A percentile compares a stretch with the other conserved stretches of the same genome.
Conservation (phyloP, 2,113 vertebrate genomes). For the Paramisgurnus dabryanus region DNA sequence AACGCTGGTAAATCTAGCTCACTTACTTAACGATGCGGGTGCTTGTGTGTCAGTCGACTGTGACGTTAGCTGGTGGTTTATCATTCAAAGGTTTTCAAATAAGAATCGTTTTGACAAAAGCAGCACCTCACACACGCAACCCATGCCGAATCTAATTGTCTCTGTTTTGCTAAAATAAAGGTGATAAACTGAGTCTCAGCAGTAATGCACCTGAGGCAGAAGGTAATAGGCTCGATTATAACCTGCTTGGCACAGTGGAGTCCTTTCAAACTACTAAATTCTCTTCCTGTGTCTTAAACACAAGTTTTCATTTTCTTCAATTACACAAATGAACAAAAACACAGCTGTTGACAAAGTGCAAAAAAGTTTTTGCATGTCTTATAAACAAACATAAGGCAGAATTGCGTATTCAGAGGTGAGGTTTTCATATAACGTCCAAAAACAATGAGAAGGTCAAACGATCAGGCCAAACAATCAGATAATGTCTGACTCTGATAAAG, state of each 20-base stretch:
- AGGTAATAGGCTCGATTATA: conserved; percentile 25
- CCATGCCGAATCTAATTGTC: conserved; percentile 3
- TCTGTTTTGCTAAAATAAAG: conserved; percentile 15
- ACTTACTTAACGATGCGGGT: conserved; percentile 5
- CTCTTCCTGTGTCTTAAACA: not conserved
- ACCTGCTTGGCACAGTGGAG: not conserved
- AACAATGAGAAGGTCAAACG: too few species aligned
- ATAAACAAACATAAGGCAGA: too few species aligned
- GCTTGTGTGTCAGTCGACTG: not conserved
- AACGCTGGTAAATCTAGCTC: conserved; percentile 7
- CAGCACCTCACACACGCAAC: not conserved
- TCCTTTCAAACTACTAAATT: not conserved
- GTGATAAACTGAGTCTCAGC: not conserved
- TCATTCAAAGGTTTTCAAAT: not conserved
- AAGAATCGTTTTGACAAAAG: not conserved
- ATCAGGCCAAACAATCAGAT: too few species aligned
- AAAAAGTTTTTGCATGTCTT: not conserved
- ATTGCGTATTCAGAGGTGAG: too few species aligned
- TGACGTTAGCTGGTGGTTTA: not conserved
- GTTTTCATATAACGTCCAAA: too few species aligned
- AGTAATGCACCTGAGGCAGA: not conserved
- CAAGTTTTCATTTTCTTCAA: not conserved
- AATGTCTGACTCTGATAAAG: too few species aligned
- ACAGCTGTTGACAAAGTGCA: not conserved
- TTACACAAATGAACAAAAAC: conserved; percentile 8